A percentile compares a stretch with the other conserved stretches of the same genome.
Evolutionary conservation across 2,113 vertebrate species (phyloP).

Genomic region (Sturnus vulgaris): DNA sequence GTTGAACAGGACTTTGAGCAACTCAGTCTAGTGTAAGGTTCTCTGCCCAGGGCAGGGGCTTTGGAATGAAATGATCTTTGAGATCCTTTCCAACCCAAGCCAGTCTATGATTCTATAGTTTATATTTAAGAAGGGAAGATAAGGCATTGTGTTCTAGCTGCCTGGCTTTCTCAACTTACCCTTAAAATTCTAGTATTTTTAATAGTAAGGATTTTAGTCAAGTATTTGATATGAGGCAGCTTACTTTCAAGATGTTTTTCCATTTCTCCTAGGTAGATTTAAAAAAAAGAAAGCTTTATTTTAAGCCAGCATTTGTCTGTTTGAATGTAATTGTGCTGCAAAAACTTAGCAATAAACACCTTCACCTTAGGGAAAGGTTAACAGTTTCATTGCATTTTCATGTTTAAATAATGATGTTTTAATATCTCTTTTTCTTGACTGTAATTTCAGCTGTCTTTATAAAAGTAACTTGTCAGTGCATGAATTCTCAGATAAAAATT

Average conservation of each 20-base stretch:
- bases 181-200: neutral
- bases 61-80: neutral
- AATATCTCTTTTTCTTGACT: conserved; percentile 58
- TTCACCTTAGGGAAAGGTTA: conserved; percentile 60
- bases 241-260: conserved; percentile 25
- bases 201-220: neutral
- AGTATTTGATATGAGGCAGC: neutral
- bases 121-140: neutral
- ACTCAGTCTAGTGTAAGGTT: neutral
- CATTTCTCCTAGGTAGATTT: neutral
- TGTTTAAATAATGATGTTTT: conserved; percentile 68
- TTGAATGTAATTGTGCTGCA: conserved; percentile 41
- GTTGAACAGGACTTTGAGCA: neutral
- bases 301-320: conserved; percentile 7
- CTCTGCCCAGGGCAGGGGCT: neutral
- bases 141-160: neutral
- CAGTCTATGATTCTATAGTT: neutral
- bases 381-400: conserved; percentile 63
- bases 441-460: conserved; percentile 46
- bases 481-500: conserved; percentile 48
- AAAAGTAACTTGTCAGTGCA: conserved; percentile 46
- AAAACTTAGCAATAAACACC: conserved; percentile 49
- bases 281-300: neutral
- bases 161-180: neutral
- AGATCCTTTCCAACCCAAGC: neutral